phyloP scores from a whole-genome alignment of 2,113 vertebrate genomes.

The Petroica traversi region DNA sequence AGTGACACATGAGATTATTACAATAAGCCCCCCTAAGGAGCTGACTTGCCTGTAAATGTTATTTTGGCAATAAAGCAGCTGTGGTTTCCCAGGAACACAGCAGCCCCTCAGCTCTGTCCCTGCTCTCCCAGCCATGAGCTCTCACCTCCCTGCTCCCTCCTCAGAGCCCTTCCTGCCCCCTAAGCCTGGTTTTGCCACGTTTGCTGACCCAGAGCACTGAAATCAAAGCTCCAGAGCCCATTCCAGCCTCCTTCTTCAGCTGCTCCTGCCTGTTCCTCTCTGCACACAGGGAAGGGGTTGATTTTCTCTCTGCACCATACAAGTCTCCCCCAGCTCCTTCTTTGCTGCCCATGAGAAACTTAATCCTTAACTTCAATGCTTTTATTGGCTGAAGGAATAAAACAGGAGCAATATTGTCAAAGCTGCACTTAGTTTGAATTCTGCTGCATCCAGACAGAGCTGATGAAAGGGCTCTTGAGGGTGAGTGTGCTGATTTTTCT shows the following conservation, averaged over 20 bases:
- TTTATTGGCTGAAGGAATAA: background rate
- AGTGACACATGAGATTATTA: background rate
- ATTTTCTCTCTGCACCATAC: background rate
- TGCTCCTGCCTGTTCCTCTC: background rate
- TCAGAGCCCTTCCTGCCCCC: background rate
- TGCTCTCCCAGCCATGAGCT: background rate
- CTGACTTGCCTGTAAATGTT: background rate
- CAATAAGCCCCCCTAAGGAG: background rate
- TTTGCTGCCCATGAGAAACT: background rate
- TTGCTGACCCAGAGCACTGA: background rate
- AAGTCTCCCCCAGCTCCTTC: background rate
- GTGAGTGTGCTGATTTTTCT: background rate
- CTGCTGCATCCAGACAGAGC: background rate
- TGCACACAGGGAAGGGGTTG: fast-evolving
- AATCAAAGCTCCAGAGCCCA: background rate
- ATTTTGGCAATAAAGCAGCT: background rate
- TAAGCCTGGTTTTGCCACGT: background rate
- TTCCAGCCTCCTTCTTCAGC: background rate
- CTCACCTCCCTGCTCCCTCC: background rate
- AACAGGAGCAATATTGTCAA: background rate
- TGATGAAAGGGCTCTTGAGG: background rate
- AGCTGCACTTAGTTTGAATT: background rate
- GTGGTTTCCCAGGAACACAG: background rate
- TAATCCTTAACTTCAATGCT: background rate
- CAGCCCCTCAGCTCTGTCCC: background rate